Conservation (phyloP, 2,888 invertebrate genomes). For the Odontocolon sp. region DNA sequence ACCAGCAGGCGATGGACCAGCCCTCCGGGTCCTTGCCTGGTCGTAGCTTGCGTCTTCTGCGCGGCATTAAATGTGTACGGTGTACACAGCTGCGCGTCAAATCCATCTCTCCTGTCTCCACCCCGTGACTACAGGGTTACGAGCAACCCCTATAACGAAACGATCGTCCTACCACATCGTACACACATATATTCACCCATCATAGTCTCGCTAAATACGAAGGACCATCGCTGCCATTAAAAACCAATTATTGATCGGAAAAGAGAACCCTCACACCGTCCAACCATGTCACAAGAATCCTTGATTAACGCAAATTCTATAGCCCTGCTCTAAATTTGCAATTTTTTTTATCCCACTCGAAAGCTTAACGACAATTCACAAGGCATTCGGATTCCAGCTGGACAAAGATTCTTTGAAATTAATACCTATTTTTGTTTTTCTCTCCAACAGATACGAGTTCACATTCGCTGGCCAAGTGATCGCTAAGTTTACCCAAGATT, state of each 20-base stretch:
- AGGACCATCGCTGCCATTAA: conserved; percentile 65
- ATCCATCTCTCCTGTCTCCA: conserved; percentile 74
- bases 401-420: not conserved
- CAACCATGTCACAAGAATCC: not conserved
- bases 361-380: no score
- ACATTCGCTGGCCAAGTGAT: not conserved
- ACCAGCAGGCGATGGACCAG: conserved; percentile 71
- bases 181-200: conserved; percentile 36
- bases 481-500: conserved; percentile 16
- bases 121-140: conserved; percentile 67
- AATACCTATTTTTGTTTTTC: not conserved
- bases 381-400: no score
- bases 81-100: conserved; percentile 80
- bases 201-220: conserved; percentile 26
- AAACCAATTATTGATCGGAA: conserved; percentile 73
- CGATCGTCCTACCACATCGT: not conserved
- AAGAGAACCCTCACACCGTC: not conserved
- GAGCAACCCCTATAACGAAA: conserved; percentile 53
- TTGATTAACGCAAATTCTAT: not conserved
- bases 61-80: conserved; percentile 73
- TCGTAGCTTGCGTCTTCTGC: conserved; percentile 48
- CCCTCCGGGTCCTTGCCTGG: conserved; percentile 41
- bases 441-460: not conserved
- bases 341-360: no score
- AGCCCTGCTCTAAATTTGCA: not conserved